These are phyloP conservation scores for Turritopsis rubra DNA, from an alignment of 30 jellyfish, hydroid and myxozoan species.

Conservation along the genomic window DNA sequence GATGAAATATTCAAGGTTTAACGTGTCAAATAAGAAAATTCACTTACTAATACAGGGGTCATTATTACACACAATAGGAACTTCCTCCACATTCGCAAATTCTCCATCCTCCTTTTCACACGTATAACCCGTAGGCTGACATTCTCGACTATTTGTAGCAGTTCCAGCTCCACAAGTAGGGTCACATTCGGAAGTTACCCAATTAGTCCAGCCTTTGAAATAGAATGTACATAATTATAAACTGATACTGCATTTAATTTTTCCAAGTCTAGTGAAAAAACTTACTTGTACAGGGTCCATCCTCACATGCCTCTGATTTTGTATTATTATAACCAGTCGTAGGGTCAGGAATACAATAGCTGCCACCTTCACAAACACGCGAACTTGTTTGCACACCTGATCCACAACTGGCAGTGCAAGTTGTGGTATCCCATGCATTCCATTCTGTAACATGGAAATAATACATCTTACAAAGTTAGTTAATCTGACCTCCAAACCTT, in stretches of 20 bases:
- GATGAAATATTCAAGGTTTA: too few species aligned
- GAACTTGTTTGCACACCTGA: neutral
- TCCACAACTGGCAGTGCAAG: neutral
- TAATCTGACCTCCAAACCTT: too few species aligned
- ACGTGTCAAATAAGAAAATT: too few species aligned
- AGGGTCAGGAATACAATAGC: neutral
- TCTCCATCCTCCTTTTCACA: neutral
- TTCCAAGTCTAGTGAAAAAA: neutral
- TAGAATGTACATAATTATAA: too few species aligned
- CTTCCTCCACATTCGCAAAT: too few species aligned
- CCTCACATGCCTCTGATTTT: neutral
- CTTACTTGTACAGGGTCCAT: neutral
- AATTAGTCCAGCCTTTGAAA: neutral
- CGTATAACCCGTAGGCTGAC: neutral
- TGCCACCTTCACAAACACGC: neutral
- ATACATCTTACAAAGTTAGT: too few species aligned
- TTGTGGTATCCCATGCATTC: neutral
- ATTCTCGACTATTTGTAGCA: neutral
- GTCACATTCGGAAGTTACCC: neutral
- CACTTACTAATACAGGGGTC: too few species aligned
- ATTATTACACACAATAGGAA: too few species aligned
- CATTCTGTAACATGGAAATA: neutral
- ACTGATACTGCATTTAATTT: too few species aligned
- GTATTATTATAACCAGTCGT: neutral
- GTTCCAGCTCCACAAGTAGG: neutral